These are phyloP conservation scores for Drosophila simulans DNA, from an alignment of 1,140 invertebrate genomes.

Conservation along the genomic window DNA sequence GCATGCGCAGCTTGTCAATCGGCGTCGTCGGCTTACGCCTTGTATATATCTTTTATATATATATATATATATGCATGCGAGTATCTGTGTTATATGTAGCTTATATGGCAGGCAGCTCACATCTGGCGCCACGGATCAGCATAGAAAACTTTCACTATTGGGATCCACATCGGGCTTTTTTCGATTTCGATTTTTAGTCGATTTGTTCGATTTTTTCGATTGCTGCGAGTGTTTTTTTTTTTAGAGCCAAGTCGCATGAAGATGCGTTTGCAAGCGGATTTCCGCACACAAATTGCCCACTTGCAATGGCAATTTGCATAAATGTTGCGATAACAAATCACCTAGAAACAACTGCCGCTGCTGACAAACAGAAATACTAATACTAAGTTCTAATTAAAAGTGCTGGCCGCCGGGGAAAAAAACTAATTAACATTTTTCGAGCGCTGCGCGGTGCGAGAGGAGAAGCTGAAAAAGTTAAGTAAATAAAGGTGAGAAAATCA, in stretches of 20 bases:
- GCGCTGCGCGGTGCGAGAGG: slow-evolving; percentile 22
- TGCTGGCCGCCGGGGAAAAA: slow-evolving; percentile 39
- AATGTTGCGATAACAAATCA: slow-evolving; percentile 71
- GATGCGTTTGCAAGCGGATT: slow-evolving; percentile 64
- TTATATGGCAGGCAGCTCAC: slow-evolving; percentile 48
- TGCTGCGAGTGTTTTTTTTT: slow-evolving; percentile 21
- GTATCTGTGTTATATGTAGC: slow-evolving; percentile 4
- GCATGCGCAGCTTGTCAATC: slow-evolving; percentile 73
- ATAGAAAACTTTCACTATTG: slow-evolving; percentile 77
- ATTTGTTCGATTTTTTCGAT: background rate
- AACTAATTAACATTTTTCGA: slow-evolving; percentile 74
- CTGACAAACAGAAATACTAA: slow-evolving; percentile 35
- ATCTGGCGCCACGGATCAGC: slow-evolving; percentile 36
- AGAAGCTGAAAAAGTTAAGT: slow-evolving; percentile 33
- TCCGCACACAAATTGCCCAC: slow-evolving; percentile 65
- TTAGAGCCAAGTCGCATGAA: slow-evolving; percentile 25
- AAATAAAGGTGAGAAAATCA: slow-evolving; percentile 76
- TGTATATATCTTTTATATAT: background rate
- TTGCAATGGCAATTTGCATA: slow-evolving; percentile 73
- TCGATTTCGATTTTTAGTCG: background rate
- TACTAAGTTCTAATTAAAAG: slow-evolving; percentile 74
- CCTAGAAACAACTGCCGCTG: slow-evolving; percentile 31
- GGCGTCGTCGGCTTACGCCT: slow-evolving; percentile 2
- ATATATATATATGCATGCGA: background rate
- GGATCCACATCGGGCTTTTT: background rate